Percentiles rank a stretch among this genome's conserved stretches.
These are phyloP conservation scores for Stictonetta naevosa DNA, from an alignment of 2,113 vertebrate genomes.

Conservation along the genomic window DNA sequence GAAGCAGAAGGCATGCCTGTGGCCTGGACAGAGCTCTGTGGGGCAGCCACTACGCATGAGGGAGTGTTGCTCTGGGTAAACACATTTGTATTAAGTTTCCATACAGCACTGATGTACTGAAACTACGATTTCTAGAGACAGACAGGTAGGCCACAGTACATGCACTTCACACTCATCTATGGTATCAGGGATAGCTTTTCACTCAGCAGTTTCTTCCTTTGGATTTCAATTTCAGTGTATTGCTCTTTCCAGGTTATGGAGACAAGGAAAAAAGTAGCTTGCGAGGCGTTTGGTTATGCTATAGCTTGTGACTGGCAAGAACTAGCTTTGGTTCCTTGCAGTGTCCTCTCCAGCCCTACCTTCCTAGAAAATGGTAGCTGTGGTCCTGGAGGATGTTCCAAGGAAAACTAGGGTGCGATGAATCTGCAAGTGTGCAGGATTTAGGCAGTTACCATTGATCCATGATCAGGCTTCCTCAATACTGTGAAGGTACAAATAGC, in stretches of 20 bases:
- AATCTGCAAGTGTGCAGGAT: too few relatives aligned
- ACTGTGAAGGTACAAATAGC: background rate
- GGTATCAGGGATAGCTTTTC: background rate
- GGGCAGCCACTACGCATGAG: conserved; percentile 51
- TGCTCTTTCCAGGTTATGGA: background rate
- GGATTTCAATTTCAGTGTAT: background rate
- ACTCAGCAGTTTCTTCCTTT: background rate
- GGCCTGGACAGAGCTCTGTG: conserved; percentile 1
- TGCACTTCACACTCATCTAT: background rate
- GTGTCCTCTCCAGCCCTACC: background rate
- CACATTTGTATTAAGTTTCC: background rate
- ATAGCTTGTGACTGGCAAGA: background rate
- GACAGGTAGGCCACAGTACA: background rate
- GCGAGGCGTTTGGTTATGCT: too few relatives aligned
- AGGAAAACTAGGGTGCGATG: background rate
- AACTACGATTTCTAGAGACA: background rate
- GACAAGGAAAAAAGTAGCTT: too few relatives aligned
- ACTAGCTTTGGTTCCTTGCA: background rate
- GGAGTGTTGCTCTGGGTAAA: background rate
- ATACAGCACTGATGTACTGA: fast-evolving
- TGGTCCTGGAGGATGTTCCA: background rate
- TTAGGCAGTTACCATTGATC: fast-evolving
- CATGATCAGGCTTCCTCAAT: background rate
- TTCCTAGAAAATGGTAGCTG: fast-evolving
- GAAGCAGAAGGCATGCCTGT: too few relatives aligned